These are phyloP conservation scores for Nipponia nippon DNA, from an alignment of 2,113 vertebrate species.

Conservation along the genomic window DNA sequence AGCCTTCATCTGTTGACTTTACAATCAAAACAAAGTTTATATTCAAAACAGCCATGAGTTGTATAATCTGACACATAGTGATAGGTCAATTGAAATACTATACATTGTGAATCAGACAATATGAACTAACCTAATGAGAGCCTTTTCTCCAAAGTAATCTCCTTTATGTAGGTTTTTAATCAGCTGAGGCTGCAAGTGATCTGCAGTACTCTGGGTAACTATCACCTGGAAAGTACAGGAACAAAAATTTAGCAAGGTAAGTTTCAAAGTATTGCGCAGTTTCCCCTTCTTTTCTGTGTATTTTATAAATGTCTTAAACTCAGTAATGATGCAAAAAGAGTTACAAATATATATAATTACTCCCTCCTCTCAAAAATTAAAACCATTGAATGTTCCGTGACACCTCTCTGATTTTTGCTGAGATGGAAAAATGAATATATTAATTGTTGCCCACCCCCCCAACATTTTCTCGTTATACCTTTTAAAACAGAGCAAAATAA, in stretches of 20 bases:
- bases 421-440: neutral
- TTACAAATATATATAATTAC: neutral
- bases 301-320: neutral
- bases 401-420: neutral
- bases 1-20: neutral
- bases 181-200: conserved; percentile 80
- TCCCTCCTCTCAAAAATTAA: neutral
- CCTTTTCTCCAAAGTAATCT: conserved; percentile 94
- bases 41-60: neutral
- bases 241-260: neutral
- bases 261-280: neutral
- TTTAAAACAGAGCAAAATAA: neutral
- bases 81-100: neutral
- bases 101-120: neutral
- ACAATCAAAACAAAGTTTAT: neutral
- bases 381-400: neutral
- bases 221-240: conserved; percentile 75
- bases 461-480: neutral
- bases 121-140: conserved; percentile 85
- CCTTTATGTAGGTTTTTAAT: conserved; percentile 89
- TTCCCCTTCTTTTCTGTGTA: neutral
- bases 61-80: neutral
- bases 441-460: neutral
- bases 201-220: conserved; percentile 87
- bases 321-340: neutral